A percentile compares a stretch with the other conserved stretches of the same genome.
These are phyloP conservation scores for Rhodinocichla rosea DNA, from an alignment of 2,113 vertebrate species.

Conservation along the genomic window DNA sequence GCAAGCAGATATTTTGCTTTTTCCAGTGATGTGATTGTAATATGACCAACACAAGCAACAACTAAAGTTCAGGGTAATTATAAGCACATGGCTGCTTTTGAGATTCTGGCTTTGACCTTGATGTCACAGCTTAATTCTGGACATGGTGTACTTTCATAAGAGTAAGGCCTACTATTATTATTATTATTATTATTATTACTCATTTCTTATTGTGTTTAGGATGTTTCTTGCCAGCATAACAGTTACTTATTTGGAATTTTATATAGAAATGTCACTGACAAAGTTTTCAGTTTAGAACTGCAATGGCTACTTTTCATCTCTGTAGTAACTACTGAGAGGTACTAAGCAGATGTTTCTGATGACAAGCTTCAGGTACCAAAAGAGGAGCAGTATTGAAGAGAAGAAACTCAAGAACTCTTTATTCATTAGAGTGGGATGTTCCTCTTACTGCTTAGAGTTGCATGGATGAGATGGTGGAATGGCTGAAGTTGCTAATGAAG, in stretches of 20 bases:
- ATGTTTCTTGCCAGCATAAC: background rate
- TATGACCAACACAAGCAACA: background rate
- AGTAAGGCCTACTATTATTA: background rate
- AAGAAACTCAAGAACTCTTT: background rate
- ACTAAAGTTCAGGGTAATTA: conserved; percentile 10
- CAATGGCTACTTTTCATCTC: background rate
- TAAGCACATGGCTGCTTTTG: background rate
- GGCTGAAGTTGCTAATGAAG: background rate
- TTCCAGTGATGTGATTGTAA: background rate
- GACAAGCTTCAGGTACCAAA: background rate
- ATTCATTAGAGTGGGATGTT: background rate
- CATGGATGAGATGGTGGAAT: background rate
- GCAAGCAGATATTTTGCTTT: background rate
- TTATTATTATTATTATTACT: background rate
- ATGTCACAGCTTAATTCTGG: background rate
- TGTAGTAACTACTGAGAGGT: background rate
- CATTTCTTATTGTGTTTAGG: background rate
- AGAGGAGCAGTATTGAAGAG: background rate
- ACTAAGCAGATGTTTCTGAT: background rate
- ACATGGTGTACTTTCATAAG: background rate
- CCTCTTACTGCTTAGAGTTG: background rate
- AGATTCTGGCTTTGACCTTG: conserved; percentile 11
- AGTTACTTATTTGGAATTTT: background rate
- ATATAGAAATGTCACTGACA: background rate
- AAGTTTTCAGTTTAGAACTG: background rate